Percentiles rank a stretch among this genome's conserved stretches.
Evolutionary conservation across 2,797 vertebrate genomes (phyloP).

Genomic region (Channallabes apus): DNA sequence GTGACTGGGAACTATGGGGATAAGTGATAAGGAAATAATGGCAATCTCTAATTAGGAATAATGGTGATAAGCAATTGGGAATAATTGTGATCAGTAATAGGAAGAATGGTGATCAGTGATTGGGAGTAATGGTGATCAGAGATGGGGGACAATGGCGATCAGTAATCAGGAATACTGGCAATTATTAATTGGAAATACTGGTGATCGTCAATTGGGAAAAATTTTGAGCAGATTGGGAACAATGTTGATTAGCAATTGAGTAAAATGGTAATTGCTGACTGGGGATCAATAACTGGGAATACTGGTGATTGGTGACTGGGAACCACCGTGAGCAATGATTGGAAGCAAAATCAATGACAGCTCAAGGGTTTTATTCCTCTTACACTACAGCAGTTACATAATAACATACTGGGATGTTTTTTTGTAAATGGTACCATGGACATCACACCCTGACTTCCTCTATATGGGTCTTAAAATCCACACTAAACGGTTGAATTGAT

Average conservation of each 20-base stretch:
- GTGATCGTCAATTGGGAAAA: no score
- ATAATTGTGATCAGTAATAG: not conserved
- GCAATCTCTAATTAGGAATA: not conserved
- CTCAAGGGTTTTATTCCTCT: not conserved
- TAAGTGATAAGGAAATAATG: not conserved
- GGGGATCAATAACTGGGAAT: no score
- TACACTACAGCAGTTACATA: not conserved
- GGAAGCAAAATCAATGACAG: not conserved
- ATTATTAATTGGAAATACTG: not conserved
- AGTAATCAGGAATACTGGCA: not conserved
- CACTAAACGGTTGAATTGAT: not conserved
- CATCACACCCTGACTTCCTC: not conserved
- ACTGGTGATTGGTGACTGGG: no score
- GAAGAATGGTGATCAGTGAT: not conserved
- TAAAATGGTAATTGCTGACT: not conserved
- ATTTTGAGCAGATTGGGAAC: no score
- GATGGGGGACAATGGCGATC: not conserved
- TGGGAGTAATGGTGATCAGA: not conserved
- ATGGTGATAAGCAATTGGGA: not conserved
- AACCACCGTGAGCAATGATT: not conserved
- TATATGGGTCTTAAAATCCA: not conserved
- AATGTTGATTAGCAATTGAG: no score
- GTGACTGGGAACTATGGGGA: not conserved
- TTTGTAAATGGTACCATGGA: not conserved
- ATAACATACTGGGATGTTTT: not conserved